Conservation (phyloP, 37 sponge, comb jelly and placozoan genomes). For the Haliclona indistincta region DNA sequence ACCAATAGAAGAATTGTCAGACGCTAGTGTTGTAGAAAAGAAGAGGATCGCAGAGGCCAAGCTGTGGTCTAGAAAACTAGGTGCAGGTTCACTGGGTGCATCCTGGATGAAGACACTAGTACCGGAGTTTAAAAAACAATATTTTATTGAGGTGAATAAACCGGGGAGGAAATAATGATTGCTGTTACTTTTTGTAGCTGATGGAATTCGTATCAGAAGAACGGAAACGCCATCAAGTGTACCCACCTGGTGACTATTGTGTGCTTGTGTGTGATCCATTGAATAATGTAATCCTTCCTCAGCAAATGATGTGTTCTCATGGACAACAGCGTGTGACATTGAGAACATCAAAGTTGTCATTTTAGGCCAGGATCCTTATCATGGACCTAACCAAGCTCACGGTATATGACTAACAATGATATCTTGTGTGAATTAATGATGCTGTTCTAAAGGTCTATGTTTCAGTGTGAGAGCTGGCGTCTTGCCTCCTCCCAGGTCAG, state of each 20-base stretch:
- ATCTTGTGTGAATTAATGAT: neutral
- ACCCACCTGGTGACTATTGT: slow-evolving; percentile 61
- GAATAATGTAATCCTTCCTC: slow-evolving; percentile 17
- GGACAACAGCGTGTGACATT: slow-evolving; percentile 81
- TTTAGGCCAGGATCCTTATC: slow-evolving; percentile 98
- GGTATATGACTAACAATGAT: slow-evolving; percentile 23
- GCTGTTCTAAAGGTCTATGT: slow-evolving; percentile 70
- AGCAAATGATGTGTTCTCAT: slow-evolving; percentile 88
- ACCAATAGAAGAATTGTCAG: too few relatives aligned
- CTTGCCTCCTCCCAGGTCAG: slow-evolving; percentile 78
- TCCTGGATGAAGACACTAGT: slow-evolving; percentile 76
- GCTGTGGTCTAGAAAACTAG: slow-evolving; percentile 46
- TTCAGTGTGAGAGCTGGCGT: slow-evolving; percentile 94
- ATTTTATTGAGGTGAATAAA: slow-evolving; percentile 58
- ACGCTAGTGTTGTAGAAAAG: slow-evolving; percentile 24
- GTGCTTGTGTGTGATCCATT: neutral
- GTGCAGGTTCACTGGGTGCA: slow-evolving; percentile 48
- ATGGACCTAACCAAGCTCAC: slow-evolving; percentile 94
- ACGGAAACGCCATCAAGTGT: slow-evolving; percentile 44
- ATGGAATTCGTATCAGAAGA: slow-evolving; percentile 45
- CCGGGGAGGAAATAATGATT: neutral
- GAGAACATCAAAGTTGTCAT: slow-evolving; percentile 95
- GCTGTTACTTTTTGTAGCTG: slow-evolving; percentile 19
- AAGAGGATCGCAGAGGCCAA: slow-evolving; percentile 58
- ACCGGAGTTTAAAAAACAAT: slow-evolving; percentile 71